Percentiles rank a stretch among this genome's conserved stretches.
phyloP scores from a whole-genome alignment of 2,888 invertebrate genomes.

The Cerastoderma edule region DNA sequence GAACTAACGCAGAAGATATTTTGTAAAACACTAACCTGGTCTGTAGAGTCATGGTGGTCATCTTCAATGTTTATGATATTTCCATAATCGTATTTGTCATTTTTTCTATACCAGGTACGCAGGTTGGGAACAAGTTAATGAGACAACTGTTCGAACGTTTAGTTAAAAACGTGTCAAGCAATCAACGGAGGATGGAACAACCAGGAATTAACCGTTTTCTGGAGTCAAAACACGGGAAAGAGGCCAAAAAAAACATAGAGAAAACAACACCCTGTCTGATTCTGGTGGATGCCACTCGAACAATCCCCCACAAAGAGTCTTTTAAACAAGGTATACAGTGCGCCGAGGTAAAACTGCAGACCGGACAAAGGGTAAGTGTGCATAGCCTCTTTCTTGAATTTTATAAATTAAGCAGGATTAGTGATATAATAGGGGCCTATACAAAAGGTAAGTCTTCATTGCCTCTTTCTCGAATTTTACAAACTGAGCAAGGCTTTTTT shows the following conservation, averaged over 20 bases:
- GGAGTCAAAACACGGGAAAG: neutral
- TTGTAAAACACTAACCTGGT: too few species aligned
- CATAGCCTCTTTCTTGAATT: neutral
- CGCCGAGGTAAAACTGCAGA: neutral
- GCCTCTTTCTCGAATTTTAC: neutral
- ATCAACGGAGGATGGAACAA: neutral
- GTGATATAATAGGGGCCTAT: neutral
- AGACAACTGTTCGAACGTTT: neutral
- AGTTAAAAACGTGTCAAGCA: neutral
- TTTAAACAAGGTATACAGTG: neutral
- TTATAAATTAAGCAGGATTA: neutral
- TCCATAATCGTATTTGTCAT: too few species aligned
- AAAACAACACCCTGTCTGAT: neutral
- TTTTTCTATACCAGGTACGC: neutral
- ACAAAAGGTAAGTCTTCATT: neutral
- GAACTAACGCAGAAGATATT: too few species aligned
- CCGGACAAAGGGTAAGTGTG: conserved; percentile 1
- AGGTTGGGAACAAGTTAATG: neutral
- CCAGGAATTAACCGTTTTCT: conserved; percentile 2
- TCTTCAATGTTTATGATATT: too few species aligned
- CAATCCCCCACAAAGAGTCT: neutral
- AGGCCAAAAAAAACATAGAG: neutral
- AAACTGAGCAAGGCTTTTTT: neutral
- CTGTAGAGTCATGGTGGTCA: too few species aligned
- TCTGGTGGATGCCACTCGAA: neutral